Base-by-base conservation (phyloP, 2,888 invertebrate genomes). In the Subacronicta megacephala region DNA sequence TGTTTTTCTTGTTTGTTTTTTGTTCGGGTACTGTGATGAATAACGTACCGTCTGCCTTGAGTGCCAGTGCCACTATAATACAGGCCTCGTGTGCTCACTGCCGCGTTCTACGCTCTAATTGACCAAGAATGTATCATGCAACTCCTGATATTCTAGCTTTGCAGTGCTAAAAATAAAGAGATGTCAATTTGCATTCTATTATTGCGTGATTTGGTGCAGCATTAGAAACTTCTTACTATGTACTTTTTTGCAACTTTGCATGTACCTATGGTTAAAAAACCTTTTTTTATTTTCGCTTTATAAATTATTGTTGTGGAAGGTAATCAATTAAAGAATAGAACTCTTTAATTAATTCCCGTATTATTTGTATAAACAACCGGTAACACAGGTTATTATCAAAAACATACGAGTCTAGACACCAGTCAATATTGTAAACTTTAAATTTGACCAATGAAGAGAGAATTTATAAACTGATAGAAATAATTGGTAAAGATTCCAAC, bases 121-220 rank as follows among this genome's bases (percentile, higher is more conserved):
- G 90, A 82, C 84, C 85, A 87, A 88, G 92, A 89, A 89, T 89
- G 92, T 91, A 90, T 89, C 89, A 90, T 89, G 91, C 89, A 85
- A 85, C 77, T 81, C 75, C 72, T 72, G 79, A 82, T 85, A 80
- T 71, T 73, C 74, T 54, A 70, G 64, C 72, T 72, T 72, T 76
- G 62, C 69, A 62, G 67, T 64, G 60, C 67, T 67, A 71, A 75
- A 67, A 77, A 70, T 74, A 68, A 75, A 56, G 23, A 63, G 50
- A 72, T 67, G 52, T 55, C 55, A 59, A 70, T 76, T 74, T 68
- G 72, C 68, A 77, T 66, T 66, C 57, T 59, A 49, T 45, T 59
- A 55, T 72, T 71, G 75, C 72, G 66, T 77, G 75, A 61, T 64
- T 72, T n/a, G 46, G 26, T 35, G 40, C 38, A 54, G 56, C 35